phyloP scores from a whole-genome alignment of 2,888 invertebrate genomes.

The Stomorhina lunata region DNA sequence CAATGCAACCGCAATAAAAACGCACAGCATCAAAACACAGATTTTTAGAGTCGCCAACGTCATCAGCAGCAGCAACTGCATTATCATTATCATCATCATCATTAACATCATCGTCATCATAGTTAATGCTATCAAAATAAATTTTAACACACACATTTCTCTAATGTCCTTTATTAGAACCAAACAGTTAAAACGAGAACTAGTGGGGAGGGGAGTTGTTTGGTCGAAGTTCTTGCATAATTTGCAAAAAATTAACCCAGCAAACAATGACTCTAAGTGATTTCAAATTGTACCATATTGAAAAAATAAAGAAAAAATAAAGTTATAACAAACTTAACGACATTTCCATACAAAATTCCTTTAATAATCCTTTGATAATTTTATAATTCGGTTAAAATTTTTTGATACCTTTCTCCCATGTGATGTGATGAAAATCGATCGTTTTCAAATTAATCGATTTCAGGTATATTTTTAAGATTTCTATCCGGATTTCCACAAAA shows the following conservation, averaged over 20 bases:
- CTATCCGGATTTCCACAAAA: too few relatives aligned
- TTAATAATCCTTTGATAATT: too few relatives aligned
- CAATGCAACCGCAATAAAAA: constrained; percentile 34
- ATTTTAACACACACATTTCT: neutral
- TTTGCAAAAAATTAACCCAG: neutral
- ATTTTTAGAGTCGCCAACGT: constrained; percentile 8
- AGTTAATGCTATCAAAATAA: too few relatives aligned
- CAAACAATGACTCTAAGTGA: neutral
- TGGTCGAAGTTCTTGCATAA: neutral
- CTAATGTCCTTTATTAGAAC: constrained; percentile 2
- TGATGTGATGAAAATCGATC: too few relatives aligned
- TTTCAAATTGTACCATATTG: too few relatives aligned
- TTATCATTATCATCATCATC: neutral
- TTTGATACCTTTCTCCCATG: too few relatives aligned
- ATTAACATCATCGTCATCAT: constrained; percentile 27
- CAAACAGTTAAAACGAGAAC: neutral
- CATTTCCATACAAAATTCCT: too few relatives aligned
- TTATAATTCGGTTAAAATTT: too few relatives aligned
- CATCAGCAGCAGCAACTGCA: neutral
- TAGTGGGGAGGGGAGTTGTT: neutral
- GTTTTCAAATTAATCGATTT: too few relatives aligned
- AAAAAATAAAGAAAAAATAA: too few relatives aligned
- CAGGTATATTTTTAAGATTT: too few relatives aligned
- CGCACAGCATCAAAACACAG: constrained; percentile 1
- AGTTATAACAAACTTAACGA: too few relatives aligned